Conservation (phyloP, 2,888 invertebrate genomes). For the Gymnocheta viridis region DNA sequence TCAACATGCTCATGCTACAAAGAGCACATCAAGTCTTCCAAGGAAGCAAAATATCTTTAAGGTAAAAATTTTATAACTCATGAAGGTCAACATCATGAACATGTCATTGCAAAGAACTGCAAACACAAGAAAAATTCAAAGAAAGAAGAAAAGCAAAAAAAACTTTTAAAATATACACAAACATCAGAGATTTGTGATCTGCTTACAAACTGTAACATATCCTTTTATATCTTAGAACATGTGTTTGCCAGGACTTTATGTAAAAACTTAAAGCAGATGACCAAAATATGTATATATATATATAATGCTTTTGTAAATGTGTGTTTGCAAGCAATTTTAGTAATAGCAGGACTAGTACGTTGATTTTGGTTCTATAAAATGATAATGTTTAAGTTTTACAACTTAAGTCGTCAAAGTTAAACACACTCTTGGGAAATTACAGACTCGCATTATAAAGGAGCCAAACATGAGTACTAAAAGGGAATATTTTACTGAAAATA, state of each 20-base stretch:
- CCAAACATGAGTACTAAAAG: slow-evolving; percentile 33
- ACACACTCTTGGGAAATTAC: slow-evolving; percentile 81
- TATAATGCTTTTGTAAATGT: background rate
- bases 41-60: slow-evolving; percentile 42
- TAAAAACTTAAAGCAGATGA: slow-evolving; percentile 44
- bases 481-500: slow-evolving; percentile 11
- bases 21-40: slow-evolving; percentile 47
- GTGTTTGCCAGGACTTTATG: slow-evolving; percentile 34
- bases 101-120: slow-evolving; percentile 55
- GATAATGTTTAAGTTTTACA: slow-evolving; percentile 82
- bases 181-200: slow-evolving; percentile 48
- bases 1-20: slow-evolving; percentile 72
- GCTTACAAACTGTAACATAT: slow-evolving; percentile 54
- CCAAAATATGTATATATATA: slow-evolving; percentile 28
- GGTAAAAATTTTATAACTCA: slow-evolving; percentile 12
- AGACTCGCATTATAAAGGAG: slow-evolving; percentile 76
- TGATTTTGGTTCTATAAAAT: slow-evolving; percentile 74
- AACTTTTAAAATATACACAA: background rate
- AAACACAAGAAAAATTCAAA: slow-evolving; percentile 31
- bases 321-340: slow-evolving; percentile 36
- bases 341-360: slow-evolving; percentile 34
- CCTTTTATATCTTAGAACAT: slow-evolving; percentile 16
- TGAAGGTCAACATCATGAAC: slow-evolving; percentile 72
- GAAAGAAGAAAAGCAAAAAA: slow-evolving; percentile 27
- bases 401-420: slow-evolving; percentile 82